Evolutionary conservation across 1,140 invertebrate species (phyloP), one percentile per base, ranked within the genome.

Genomic region (Druon quercuslanigerum): DNA sequence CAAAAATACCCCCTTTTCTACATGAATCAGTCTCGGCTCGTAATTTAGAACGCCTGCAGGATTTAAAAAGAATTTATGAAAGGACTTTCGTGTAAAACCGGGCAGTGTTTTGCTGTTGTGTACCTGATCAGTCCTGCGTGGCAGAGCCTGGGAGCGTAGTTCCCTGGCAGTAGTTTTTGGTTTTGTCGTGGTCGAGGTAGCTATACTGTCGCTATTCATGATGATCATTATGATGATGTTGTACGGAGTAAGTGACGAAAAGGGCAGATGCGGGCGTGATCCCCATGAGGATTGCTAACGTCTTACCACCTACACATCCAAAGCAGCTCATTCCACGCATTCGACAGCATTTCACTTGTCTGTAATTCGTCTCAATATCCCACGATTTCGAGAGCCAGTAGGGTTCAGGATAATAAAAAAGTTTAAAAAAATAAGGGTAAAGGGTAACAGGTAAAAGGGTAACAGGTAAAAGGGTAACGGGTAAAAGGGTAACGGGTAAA

Each of bases 261-360:
- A 73, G 79, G 81, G 71, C 60, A 84, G 81, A 88, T 85, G 85
- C 81, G 82, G 85, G 79, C 79, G 80, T 82, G 74, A 83, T 77
- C 81, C 82, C 77, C 79, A 71, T 70, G 73, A 79, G 57, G 79
- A 76, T 86, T 77, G 78, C 85, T 90, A 88, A 88, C 82, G 80
- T 87, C 79, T 89, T 86, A 87, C 82, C 85, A 86, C 86, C 88
- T 91, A 90, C 85, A 91, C 90, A 91, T 90, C 85, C 87, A 91
- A 91, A 91, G 89, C 90, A 88, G 86, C 86, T 90, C 90, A 91
- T 91, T 91, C 89, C 87, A 89, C 87, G 86, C 89, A 89, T 90
- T 83, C 83, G 80, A 78, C 80, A 81, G 76, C 79, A 79, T 83
- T 76, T 83, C 74, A 77, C 70, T 81, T 81, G 72, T 54, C 72